Evolutionary conservation across 2,797 vertebrate species (phyloP).

Genomic region (Lerista edwardsae): DNA sequence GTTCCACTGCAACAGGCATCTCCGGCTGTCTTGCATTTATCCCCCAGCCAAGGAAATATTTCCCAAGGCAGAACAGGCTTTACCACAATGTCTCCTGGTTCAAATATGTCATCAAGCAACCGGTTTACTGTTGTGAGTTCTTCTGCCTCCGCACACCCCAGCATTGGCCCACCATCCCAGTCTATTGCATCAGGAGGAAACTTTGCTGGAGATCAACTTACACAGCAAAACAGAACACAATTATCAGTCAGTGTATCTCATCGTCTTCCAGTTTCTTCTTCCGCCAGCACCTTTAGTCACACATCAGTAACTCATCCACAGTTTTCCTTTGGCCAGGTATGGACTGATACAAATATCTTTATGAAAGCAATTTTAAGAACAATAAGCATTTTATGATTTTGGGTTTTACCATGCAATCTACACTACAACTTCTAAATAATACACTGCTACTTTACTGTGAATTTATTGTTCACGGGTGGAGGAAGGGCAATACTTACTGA

Average conservation of each 20-base stretch:
- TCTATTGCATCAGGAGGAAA: constrained; percentile 73
- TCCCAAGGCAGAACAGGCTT: constrained; percentile 79
- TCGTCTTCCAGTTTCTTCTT: constrained; percentile 88
- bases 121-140: constrained; percentile 87
- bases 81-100: constrained; percentile 68
- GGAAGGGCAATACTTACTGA: too few species aligned
- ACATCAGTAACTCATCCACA: constrained; percentile 73
- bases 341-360: background rate
- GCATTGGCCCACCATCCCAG: constrained; percentile 74
- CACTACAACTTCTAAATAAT: background rate
- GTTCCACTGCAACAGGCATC: constrained; percentile 81
- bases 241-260: constrained; percentile 81
- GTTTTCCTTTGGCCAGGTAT: constrained; percentile 80
- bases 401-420: background rate
- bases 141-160: constrained; percentile 74
- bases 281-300: constrained; percentile 81
- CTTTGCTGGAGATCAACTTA: constrained; percentile 75
- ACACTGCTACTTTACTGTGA: background rate
- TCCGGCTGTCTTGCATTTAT: constrained; percentile 84
- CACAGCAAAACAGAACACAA: constrained; percentile 78
- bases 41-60: constrained; percentile 80
- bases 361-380: background rate
- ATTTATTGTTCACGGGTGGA: background rate
- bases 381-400: background rate
- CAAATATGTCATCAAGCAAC: constrained; percentile 80